Conservation (phyloP, 1,140 invertebrate genomes). For the Aphelenchoides fujianensis region DNA sequence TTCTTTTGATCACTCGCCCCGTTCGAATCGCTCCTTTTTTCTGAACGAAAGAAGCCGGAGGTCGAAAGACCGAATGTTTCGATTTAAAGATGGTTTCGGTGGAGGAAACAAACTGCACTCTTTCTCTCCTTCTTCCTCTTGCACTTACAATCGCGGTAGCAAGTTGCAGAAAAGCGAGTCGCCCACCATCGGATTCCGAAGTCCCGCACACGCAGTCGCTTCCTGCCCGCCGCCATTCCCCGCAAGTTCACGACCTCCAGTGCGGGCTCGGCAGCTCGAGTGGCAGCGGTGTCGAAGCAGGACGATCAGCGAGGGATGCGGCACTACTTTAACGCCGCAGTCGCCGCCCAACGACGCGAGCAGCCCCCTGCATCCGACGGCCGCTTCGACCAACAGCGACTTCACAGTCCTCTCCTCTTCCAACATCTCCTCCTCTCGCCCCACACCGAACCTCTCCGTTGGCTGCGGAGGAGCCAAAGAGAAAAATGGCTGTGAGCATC, state of each 20-base stretch:
- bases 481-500: background rate
- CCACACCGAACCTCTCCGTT: background rate
- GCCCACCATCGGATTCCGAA: background rate
- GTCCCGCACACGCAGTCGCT: background rate
- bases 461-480: background rate
- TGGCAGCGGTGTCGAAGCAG: background rate
- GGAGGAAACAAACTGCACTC: background rate
- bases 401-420: background rate
- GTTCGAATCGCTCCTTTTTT: background rate
- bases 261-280: background rate
- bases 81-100: background rate
- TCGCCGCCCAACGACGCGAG: background rate
- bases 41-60: background rate
- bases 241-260: background rate
- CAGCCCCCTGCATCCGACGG: background rate
- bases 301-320: background rate
- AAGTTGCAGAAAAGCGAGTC: slow-evolving; percentile 9
- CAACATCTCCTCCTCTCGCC: background rate
- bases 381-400: background rate
- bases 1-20: background rate
- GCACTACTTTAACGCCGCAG: background rate
- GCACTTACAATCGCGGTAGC: background rate
- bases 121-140: background rate
- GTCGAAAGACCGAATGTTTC: background rate
- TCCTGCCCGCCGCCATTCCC: background rate